Evolutionary conservation across 2,797 vertebrate genomes (phyloP), one percentile per base, ranked within the genome.

Genomic region (Sebastiscus albofasciatus): DNA sequence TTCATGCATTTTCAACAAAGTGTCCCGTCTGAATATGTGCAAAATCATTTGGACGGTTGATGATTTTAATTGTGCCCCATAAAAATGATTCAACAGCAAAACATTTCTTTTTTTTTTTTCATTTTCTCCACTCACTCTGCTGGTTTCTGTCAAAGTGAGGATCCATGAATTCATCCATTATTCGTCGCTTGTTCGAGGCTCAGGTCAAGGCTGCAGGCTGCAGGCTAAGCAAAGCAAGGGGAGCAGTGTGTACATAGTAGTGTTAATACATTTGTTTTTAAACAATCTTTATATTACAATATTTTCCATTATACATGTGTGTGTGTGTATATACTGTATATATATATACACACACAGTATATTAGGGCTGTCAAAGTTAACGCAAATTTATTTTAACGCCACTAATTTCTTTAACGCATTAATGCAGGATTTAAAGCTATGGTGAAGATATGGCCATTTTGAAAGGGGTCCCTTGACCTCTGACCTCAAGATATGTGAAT

Each of bases 61-160:
- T 22, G 10, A 33, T 68, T 67, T 27, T n/a, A 24, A 42, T 14
- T 65, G 26, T 65, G 33, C 22, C 61, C 27, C 2, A 13, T 6
- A 39, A 14, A 42, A 78, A 34, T 65, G 1, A 26, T 18, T 65
- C 26, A 34, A 42, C 2, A 64, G 10, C 9, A 18, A 24, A 65
- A 56, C 0, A 20, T 33, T 67, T 65, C 1, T 42, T 31, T 1
- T 2, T 14, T 0, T 62, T 42, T 77, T 11, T 55, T 46, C 8
- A 31, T 29, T 64, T 72, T 49, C 13, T 58, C 2, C 22, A 83
- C 84, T 91, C 65, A 85, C 83, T 54, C 2, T 75, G 55, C 4
- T 67, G n/a, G 22, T 34, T 8, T 9, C 14, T 18, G 16, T 67
- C 7, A 65, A 71, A 49, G 16, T 14, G 5, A 49, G 14, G 22